These are phyloP conservation scores for Acronicta leporina DNA, from an alignment of 2,888 invertebrate genomes.

Conservation along the genomic window DNA sequence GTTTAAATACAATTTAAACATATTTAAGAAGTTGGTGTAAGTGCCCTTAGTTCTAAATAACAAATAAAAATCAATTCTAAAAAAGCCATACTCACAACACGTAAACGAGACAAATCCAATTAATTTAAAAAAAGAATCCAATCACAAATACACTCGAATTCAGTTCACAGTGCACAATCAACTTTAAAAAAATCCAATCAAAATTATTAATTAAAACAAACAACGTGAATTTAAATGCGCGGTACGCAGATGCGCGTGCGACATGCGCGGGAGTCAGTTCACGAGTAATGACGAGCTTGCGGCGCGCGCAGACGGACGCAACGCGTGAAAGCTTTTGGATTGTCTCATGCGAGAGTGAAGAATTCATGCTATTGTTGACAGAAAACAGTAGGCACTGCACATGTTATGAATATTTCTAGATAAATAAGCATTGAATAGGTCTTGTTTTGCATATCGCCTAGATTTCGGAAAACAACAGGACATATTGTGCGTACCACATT, in stretches of 20 bases:
- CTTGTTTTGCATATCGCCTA: slow-evolving; percentile 1
- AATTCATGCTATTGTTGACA: slow-evolving; percentile 19
- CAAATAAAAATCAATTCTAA: background rate
- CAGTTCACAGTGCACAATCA: slow-evolving; percentile 48
- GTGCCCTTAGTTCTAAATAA: too few species aligned
- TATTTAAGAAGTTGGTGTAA: too few species aligned
- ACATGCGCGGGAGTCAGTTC: slow-evolving; percentile 43
- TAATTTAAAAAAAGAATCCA: slow-evolving; percentile 29
- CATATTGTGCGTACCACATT: slow-evolving; percentile 5
- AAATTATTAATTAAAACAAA: slow-evolving; percentile 13
- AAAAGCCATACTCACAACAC: slow-evolving; percentile 38
- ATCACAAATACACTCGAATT: slow-evolving; percentile 50
- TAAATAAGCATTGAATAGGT: slow-evolving; percentile 11
- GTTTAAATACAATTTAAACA: too few species aligned
- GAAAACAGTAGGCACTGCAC: background rate
- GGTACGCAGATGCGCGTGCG: slow-evolving; percentile 43
- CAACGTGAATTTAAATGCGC: slow-evolving; percentile 7
- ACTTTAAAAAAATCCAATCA: slow-evolving; percentile 11
- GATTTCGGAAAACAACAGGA: slow-evolving; percentile 1
- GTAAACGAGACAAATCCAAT: slow-evolving; percentile 49
- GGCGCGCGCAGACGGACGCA: slow-evolving; percentile 16
- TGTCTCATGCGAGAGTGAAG: slow-evolving; percentile 44
- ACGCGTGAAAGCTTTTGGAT: slow-evolving; percentile 70
- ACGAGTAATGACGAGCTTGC: slow-evolving; percentile 50
- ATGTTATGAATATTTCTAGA: slow-evolving; percentile 4